Evolutionary conservation across 2,888 invertebrate species (phyloP).

Genomic region (Diaperis boleti): DNA sequence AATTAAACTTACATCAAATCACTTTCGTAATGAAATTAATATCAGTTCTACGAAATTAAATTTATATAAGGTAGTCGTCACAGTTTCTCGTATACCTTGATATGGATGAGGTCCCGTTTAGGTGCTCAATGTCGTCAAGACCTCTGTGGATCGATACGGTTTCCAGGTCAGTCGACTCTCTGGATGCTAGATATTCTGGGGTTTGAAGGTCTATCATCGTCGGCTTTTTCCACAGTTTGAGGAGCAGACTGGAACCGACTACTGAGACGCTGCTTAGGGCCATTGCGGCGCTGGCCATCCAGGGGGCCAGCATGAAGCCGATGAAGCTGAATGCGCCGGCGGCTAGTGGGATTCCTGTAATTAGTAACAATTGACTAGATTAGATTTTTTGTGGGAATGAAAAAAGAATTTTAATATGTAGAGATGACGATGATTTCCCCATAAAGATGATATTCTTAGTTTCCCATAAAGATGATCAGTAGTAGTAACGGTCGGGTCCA

Average conservation of each 20-base stretch:
- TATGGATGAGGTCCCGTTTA: constrained; percentile 53
- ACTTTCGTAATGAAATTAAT: constrained; percentile 12
- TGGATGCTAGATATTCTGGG: constrained; percentile 77
- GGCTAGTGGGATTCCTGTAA: constrained; percentile 93
- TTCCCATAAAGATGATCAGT: too few species aligned
- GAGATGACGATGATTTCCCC: too few species aligned
- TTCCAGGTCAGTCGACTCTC: constrained; percentile 68
- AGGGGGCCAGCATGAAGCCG: constrained; percentile 87
- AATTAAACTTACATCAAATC: constrained; percentile 26
- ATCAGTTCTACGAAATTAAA: constrained; percentile 18
- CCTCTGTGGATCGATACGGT: constrained; percentile 85
- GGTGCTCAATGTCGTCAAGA: constrained; percentile 75
- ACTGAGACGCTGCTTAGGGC: constrained; percentile 98
- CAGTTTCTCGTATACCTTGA: constrained; percentile 51
- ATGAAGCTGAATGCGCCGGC: constrained; percentile 89
- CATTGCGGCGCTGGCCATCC: constrained; percentile 99
- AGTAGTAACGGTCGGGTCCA: too few species aligned
- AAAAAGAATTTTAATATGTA: too few species aligned
- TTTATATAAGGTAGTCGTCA: constrained; percentile 19
- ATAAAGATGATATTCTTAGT: too few species aligned
- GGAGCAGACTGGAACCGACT: constrained; percentile 91
- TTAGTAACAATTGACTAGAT: too few species aligned
- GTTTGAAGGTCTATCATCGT: constrained; percentile 79
- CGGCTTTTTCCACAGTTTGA: constrained; percentile 90
- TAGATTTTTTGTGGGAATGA: too few species aligned